Evolutionary conservation across 2,888 invertebrate species (phyloP).

Genomic region (Lottia gigantea): DNA sequence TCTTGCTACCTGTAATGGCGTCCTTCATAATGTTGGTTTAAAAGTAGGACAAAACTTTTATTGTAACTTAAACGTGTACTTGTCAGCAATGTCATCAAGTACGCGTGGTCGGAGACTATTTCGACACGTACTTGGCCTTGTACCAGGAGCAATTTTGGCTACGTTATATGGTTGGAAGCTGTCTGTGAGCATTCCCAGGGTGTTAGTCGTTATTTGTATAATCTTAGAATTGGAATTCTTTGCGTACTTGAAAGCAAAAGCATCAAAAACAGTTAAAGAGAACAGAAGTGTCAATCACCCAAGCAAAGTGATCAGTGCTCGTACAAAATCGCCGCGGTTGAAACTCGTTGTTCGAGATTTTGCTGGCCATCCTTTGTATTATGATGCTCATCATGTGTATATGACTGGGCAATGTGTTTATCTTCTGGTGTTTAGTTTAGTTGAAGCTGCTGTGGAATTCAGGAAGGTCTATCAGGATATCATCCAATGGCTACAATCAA

Average conservation of each 20-base stretch:
- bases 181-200: neutral
- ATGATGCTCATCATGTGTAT: slow-evolving; percentile 42
- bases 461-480: slow-evolving; percentile 26
- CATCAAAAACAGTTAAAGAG: neutral
- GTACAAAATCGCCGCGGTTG: slow-evolving; percentile 25
- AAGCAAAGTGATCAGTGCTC: slow-evolving; percentile 19
- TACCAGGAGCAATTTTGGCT: slow-evolving; percentile 31
- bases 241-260: neutral
- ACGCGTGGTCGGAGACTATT: slow-evolving; percentile 27
- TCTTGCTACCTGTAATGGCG: slow-evolving; percentile 30
- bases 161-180: slow-evolving; percentile 31
- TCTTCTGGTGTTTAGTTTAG: slow-evolving; percentile 38
- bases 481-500: slow-evolving; percentile 39
- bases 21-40: slow-evolving; percentile 32
- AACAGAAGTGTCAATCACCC: slow-evolving; percentile 14
- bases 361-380: slow-evolving; percentile 42
- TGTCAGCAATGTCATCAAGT: slow-evolving; percentile 23
- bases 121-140: slow-evolving; percentile 30
- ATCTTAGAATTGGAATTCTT: slow-evolving; percentile 21
- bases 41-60: slow-evolving; percentile 34
- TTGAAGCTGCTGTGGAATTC: slow-evolving; percentile 36
- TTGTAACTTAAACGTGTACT: slow-evolving; percentile 27
- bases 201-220: slow-evolving; percentile 17
- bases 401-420: slow-evolving; percentile 42
- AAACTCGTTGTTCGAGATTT: slow-evolving; percentile 40